phyloP scores from a whole-genome alignment of 2,113 vertebrate species.

The Otolemur garnettii region DNA sequence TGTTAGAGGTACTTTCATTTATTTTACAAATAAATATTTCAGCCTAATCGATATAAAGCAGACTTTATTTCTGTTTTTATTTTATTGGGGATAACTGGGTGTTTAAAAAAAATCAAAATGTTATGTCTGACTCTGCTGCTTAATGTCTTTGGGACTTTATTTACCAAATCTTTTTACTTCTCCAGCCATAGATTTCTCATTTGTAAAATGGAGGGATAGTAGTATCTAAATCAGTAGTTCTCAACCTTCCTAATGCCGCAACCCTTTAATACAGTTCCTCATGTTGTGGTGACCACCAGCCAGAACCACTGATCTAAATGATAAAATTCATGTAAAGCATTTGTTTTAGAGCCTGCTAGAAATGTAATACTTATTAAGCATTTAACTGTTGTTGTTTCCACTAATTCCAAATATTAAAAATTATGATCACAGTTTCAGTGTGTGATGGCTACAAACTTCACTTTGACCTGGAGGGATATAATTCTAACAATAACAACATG shows the following conservation, averaged over 20 bases:
- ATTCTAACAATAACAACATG: slow-evolving; percentile 31
- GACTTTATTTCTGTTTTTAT: slow-evolving; percentile 58
- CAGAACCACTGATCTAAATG: background rate
- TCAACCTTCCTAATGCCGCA: too few relatives aligned
- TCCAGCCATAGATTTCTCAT: slow-evolving; percentile 10
- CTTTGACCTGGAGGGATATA: slow-evolving; percentile 27
- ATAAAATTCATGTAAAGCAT: slow-evolving; percentile 57
- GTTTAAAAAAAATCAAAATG: slow-evolving; percentile 39
- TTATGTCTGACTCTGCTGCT: slow-evolving; percentile 26
- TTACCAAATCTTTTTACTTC: slow-evolving; percentile 43
- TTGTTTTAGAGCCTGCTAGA: slow-evolving; percentile 51
- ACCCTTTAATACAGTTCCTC: too few relatives aligned
- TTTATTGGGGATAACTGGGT: slow-evolving; percentile 30
- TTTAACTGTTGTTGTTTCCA: slow-evolving; percentile 48
- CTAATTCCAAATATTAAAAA: slow-evolving; percentile 68
- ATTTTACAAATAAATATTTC: slow-evolving; percentile 48
- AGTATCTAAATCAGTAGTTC: slow-evolving; percentile 16
- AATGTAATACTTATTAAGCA: background rate
- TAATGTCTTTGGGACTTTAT: slow-evolving; percentile 32
- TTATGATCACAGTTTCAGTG: background rate
- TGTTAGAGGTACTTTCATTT: slow-evolving; percentile 5
- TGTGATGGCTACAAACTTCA: slow-evolving; percentile 49
- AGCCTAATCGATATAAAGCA: slow-evolving; percentile 3
- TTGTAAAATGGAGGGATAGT: slow-evolving; percentile 38
- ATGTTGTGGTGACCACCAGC: too few relatives aligned